Conservation (phyloP, 1,140 invertebrate species). For the Branchinecta lindahli region DNA sequence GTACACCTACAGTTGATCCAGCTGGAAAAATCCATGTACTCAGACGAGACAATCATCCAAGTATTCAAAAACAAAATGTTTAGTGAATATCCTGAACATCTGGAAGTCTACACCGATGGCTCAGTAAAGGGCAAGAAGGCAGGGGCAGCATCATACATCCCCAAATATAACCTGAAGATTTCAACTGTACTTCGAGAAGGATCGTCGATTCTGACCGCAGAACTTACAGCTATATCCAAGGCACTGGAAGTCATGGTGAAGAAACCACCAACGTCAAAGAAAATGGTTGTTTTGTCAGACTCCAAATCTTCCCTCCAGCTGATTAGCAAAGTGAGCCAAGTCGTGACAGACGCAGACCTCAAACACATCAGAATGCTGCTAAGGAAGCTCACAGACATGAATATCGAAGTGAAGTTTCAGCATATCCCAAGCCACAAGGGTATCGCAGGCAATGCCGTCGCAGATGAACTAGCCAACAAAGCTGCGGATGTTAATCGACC, state of each 20-base stretch:
- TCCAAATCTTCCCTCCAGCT: background rate
- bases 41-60: too few species aligned
- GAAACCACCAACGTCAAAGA: background rate
- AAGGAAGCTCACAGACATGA: too few species aligned
- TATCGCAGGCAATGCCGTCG: too few species aligned
- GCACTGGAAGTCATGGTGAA: background rate
- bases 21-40: background rate
- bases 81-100: background rate
- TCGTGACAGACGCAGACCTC: too few species aligned
- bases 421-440: too few species aligned
- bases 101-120: background rate
- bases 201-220: background rate
- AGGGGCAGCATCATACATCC: background rate
- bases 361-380: too few species aligned
- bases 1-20: background rate
- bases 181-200: background rate
- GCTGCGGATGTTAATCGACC: too few species aligned
- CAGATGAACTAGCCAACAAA: too few species aligned
- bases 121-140: background rate
- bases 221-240: background rate
- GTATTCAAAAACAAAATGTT: background rate
- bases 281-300: background rate
- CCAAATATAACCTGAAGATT: background rate
- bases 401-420: too few species aligned
- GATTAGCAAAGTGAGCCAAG: background rate